phyloP scores from a whole-genome alignment of 2,113 vertebrate species.

The Nothocercus nigrocapillus region DNA sequence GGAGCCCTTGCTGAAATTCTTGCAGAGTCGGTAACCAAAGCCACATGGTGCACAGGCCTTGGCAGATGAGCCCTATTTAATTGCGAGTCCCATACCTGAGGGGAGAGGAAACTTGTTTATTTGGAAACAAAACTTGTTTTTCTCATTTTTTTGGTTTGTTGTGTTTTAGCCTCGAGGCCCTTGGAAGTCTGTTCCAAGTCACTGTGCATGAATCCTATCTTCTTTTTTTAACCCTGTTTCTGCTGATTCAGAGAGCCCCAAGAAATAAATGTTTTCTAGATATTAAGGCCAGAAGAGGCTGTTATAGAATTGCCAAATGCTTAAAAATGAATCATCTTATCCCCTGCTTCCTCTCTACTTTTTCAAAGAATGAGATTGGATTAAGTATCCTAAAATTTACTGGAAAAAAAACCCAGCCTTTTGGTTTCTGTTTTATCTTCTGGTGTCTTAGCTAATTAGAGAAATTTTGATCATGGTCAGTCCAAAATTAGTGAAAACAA shows the following conservation, averaged over 20 bases:
- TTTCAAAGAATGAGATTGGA: not conserved
- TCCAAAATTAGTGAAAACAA: not conserved
- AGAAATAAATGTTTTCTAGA: not conserved
- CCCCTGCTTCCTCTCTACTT: fast-evolving
- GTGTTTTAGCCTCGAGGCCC: conserved; percentile 24
- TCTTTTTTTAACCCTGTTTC: conserved; percentile 48
- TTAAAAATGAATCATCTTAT: not conserved
- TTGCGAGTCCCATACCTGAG: conserved; percentile 47
- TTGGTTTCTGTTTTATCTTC: not conserved
- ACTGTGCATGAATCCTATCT: not conserved
- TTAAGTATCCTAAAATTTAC: not conserved
- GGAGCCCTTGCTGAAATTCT: conserved; percentile 2
- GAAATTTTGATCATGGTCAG: not conserved
- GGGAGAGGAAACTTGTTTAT: conserved; percentile 72
- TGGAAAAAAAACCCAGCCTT: not conserved
- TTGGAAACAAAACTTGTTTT: conserved; percentile 73
- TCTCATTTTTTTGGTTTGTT: conserved; percentile 19
- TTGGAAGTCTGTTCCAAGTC: conserved; percentile 18
- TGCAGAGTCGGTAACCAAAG: conserved; percentile 23
- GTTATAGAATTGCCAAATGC: not conserved
- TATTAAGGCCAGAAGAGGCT: not conserved
- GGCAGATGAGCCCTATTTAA: conserved; percentile 26
- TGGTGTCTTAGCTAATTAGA: not conserved
- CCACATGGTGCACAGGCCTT: conserved; percentile 53
- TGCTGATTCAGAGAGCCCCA: not conserved